Evolutionary conservation across 92 coral and sea anemone genomes (phyloP).

Genomic region (Galaxea fascicularis): DNA sequence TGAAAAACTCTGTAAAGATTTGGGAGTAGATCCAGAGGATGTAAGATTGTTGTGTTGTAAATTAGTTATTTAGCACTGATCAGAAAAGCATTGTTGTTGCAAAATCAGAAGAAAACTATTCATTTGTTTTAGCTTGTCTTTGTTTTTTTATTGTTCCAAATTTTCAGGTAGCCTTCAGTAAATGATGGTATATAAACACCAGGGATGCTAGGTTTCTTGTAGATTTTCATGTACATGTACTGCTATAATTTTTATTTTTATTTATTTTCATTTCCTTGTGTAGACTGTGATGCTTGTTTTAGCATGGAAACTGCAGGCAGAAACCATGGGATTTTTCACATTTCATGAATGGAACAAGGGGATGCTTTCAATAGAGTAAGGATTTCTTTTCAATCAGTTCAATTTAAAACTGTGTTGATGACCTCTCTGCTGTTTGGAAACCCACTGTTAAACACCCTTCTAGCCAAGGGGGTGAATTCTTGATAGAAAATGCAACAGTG

Average conservation of each 20-base stretch:
- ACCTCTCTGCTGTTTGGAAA: too few species aligned
- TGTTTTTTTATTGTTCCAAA: not conserved
- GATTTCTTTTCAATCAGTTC: not conserved
- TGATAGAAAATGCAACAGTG: too few species aligned
- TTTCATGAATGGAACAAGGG: conserved; percentile 92
- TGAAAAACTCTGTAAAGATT: conserved; percentile 85
- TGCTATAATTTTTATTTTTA: not conserved
- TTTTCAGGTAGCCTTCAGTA: not conserved
- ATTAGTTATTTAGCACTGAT: not conserved
- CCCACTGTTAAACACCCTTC: too few species aligned
- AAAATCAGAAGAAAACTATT: too few species aligned
- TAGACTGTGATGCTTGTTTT: conserved; percentile 90
- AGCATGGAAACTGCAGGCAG: conserved; percentile 94
- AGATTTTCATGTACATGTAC: not conserved
- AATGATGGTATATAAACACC: not conserved
- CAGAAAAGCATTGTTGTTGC: not conserved
- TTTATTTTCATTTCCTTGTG: not conserved
- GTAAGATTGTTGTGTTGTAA: conserved; percentile 49
- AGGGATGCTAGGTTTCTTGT: not conserved
- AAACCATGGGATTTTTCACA: conserved; percentile 88
- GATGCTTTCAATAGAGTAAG: conserved; percentile 91
- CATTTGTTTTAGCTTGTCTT: too few species aligned
- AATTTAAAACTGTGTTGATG: not conserved
- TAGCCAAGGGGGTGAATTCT: too few species aligned
- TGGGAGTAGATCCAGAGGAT: conserved; percentile 89